Evolutionary conservation across 1,140 invertebrate genomes (phyloP), one percentile per base, ranked within the genome.

Genomic region (Ceratosolen fusciceps): DNA sequence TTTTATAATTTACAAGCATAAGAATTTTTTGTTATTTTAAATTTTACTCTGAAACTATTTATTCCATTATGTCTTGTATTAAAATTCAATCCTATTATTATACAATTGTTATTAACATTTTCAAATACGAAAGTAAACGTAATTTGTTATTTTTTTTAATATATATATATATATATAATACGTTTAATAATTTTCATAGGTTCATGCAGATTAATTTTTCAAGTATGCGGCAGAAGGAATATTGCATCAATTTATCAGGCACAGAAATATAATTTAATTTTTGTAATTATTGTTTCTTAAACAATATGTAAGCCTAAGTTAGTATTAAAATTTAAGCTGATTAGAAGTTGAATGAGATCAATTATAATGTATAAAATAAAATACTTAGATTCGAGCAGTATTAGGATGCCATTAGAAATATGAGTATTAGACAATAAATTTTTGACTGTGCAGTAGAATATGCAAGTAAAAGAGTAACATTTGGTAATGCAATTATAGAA

Each of bases 381-480:
- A 24, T 80, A 82, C 89, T 82, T 68, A 90, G 96, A 97, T 90
- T 92, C 93, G 78, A 97, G 97, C 2, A 92, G 97, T 83, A 97
- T 98, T 86, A 96, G 97, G 21, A 96, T 98, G 85, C 97, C 96
- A 16, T 91, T 93, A 8, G 97, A 98, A 89, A 96, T 96, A 10
- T 89, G 98, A 43, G 96, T 52, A 97, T 98, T 82, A 96, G 95
- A 24, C 93, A 98, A 92, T 97, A 97, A 7, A 94, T 97, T 1
- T 87, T 99, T 39, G 98, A 99, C 85, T 95, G 96, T 87, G 97
- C 97, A 14, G 92, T 97, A 24, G 96, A 98, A 71, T 99, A 99
- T 91, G 95, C 97, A 0, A 91, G 93, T 8, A 98, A 98, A 87
- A 93, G 98, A 82, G 92, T 93, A 79, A 95, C 97, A 1, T 99